phyloP scores from a whole-genome alignment of 1,140 invertebrate genomes.

The Thaumetopoea pityocampa region DNA sequence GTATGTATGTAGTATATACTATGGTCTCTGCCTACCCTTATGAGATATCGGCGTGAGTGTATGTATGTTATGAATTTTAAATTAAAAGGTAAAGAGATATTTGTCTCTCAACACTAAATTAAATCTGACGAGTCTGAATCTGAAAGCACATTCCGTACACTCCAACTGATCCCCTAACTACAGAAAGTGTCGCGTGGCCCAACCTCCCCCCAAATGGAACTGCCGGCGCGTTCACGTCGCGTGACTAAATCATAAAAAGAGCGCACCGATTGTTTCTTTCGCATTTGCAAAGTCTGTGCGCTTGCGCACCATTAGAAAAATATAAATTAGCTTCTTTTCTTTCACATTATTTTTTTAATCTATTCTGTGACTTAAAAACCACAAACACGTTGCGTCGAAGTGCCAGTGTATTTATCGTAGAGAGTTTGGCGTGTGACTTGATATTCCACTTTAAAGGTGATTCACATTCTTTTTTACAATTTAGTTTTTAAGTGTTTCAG shows the following conservation, averaged over 20 bases:
- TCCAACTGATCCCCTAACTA: conserved; percentile 5
- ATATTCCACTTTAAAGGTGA: conserved; percentile 67
- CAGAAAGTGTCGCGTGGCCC: conserved; percentile 17
- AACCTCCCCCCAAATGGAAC: conserved; percentile 26
- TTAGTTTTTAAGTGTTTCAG: conserved; percentile 23
- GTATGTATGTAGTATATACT: too few relatives aligned
- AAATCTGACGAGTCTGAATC: too few relatives aligned
- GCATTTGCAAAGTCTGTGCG: conserved; percentile 48
- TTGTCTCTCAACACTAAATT: too few relatives aligned
- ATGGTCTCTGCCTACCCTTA: too few relatives aligned
- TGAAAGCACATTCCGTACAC: not conserved
- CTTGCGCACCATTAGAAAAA: conserved; percentile 31
- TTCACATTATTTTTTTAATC: conserved; percentile 28
- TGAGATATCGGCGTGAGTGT: too few relatives aligned
- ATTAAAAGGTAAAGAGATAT: too few relatives aligned
- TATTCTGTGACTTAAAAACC: conserved; percentile 30
- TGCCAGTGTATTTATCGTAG: conserved; percentile 64
- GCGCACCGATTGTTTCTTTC: conserved; percentile 18
- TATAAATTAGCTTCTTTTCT: too few relatives aligned
- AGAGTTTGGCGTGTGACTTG: conserved; percentile 64
- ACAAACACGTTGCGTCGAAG: conserved; percentile 64
- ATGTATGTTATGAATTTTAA: too few relatives aligned
- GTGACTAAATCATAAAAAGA: conserved; percentile 66
- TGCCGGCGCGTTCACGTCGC: conserved; percentile 33
- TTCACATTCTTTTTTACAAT: conserved; percentile 40